Conservation (phyloP, 2,797 vertebrate genomes). For the Eulemur rubriventer region DNA sequence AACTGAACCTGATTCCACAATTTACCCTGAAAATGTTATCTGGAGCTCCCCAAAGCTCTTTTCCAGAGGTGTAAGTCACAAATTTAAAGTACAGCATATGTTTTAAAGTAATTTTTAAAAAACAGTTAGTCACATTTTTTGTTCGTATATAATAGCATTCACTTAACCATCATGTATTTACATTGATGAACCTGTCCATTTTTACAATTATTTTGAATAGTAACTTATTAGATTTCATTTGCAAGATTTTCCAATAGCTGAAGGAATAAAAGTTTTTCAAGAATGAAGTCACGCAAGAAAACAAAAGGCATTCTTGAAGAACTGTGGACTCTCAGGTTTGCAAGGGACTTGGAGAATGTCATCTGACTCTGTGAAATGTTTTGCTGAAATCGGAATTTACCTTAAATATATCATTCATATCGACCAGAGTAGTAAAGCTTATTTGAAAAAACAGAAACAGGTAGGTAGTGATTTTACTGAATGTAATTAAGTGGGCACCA, state of each 20-base stretch:
- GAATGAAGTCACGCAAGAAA: background rate
- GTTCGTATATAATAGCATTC: background rate
- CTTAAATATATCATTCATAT: background rate
- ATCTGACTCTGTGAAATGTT: background rate
- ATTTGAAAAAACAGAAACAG: background rate
- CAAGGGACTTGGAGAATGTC: background rate
- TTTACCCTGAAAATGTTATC: background rate
- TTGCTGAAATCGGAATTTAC: background rate
- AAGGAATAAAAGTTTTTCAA: background rate
- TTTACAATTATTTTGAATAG: background rate
- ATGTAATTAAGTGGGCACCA: background rate
- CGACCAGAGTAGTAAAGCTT: background rate
- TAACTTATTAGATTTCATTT: conserved; percentile 18
- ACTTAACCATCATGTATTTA: background rate
- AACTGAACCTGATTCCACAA: background rate
- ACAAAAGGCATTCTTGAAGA: background rate
- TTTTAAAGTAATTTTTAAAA: background rate
- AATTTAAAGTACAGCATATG: background rate
- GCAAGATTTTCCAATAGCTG: background rate
- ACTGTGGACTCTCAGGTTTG: background rate
- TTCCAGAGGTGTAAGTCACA: background rate
- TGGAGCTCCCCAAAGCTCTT: background rate
- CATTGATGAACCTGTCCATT: background rate
- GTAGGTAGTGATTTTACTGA: background rate
- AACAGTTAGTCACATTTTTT: background rate